Evolutionary conservation across 1,140 invertebrate genomes (phyloP).

Genomic region (Drosophila simulans): DNA sequence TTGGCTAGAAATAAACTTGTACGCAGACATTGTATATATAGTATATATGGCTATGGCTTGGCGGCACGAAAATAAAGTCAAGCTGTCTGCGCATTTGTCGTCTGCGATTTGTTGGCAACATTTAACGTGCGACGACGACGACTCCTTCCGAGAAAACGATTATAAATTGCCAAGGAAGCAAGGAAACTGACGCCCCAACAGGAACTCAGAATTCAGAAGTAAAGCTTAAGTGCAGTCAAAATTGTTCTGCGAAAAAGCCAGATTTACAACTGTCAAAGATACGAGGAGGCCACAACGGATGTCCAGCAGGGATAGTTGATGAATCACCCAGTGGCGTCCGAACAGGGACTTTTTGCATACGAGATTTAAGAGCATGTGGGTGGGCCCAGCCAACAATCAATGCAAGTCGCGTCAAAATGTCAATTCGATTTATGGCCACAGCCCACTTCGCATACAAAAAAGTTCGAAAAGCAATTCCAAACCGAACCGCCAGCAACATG

Average conservation of each 20-base stretch:
- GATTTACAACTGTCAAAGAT: background rate
- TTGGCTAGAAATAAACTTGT: conserved; percentile 67
- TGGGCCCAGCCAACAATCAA: conserved; percentile 42
- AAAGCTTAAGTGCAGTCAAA: background rate
- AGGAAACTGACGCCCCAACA: background rate
- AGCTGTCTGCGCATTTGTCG: conserved; percentile 62
- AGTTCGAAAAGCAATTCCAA: conserved; percentile 6
- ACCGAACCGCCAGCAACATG: conserved; percentile 40
- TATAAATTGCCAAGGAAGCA: background rate
- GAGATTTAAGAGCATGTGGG: conserved; percentile 52
- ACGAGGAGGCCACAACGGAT: conserved; percentile 16
- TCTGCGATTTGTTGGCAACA: conserved; percentile 60
- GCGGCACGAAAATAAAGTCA: conserved; percentile 63
- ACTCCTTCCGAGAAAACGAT: conserved; percentile 19
- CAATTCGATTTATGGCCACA: conserved; percentile 69
- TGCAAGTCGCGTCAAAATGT: conserved; percentile 69
- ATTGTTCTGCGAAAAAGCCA: background rate
- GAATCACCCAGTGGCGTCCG: conserved; percentile 27
- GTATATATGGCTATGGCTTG: conserved; percentile 31
- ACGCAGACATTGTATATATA: conserved; percentile 48
- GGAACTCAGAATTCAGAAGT: background rate
- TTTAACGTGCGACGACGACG: background rate
- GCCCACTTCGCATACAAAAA: conserved; percentile 50
- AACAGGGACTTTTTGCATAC: conserved; percentile 42
- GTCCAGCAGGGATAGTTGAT: conserved; percentile 27